phyloP scores from a whole-genome alignment of 2,113 vertebrate species.

The Oryzias celebensis region DNA sequence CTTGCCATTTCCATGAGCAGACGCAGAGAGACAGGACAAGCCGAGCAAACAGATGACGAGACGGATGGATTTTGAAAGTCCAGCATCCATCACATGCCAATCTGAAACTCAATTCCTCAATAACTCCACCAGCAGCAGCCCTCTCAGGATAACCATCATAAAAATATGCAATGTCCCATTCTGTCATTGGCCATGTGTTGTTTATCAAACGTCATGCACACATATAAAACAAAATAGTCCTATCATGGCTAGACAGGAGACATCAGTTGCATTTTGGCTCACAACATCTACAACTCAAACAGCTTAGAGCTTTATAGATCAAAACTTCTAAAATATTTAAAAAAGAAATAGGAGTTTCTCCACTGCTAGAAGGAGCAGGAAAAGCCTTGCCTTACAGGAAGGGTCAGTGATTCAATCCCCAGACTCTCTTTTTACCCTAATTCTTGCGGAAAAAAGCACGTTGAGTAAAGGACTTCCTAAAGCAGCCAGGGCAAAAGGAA shows the following conservation, averaged over 20 bases:
- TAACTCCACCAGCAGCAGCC: constrained; percentile 20
- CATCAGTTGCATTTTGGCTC: not conserved
- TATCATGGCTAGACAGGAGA: constrained; percentile 6
- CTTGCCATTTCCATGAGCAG: constrained; percentile 51
- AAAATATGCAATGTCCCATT: constrained; percentile 29
- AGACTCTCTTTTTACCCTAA: no score
- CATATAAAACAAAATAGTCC: constrained; percentile 20
- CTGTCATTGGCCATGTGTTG: constrained; percentile 58
- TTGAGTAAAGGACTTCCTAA: no score
- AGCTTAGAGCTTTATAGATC: no score
- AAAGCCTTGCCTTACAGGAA: no score
- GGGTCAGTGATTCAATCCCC: no score
- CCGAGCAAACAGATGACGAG: constrained; percentile 47
- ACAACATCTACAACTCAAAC: not conserved
- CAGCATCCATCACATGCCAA: constrained; percentile 62
- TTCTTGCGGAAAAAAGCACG: no score
- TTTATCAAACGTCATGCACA: constrained; percentile 42
- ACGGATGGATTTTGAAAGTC: constrained; percentile 61
- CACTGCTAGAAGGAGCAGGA: no score
- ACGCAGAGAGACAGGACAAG: constrained; percentile 55
- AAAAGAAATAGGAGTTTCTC: no score
- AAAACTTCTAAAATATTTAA: no score
- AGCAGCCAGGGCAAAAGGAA: no score
- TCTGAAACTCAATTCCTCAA: constrained; percentile 22
- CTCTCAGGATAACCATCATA: constrained; percentile 8